Evolutionary conservation across 2,113 vertebrate species (phyloP).

Genomic region (Sterrhoptilus dennistouni): DNA sequence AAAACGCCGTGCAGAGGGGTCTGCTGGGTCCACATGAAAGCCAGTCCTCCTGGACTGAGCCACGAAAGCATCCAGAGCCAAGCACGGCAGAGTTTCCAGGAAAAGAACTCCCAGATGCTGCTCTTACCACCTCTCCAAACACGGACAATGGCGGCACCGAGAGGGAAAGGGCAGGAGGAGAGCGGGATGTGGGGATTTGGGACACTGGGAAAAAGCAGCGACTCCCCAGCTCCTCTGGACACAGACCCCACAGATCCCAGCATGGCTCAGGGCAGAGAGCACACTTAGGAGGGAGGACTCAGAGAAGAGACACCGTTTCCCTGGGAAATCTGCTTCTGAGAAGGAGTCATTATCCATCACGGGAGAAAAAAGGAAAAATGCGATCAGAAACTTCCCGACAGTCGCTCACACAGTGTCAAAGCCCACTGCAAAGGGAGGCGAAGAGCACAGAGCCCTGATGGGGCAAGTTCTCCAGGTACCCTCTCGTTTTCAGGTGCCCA

Average conservation of each 20-base stretch:
- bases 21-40: not conserved
- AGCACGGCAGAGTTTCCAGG: accelerated
- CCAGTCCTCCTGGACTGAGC: not conserved
- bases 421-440: not conserved
- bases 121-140: not conserved
- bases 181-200: not conserved
- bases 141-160: accelerated
- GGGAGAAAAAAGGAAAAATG: not conserved
- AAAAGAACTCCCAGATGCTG: accelerated
- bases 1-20: not conserved
- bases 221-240: accelerated
- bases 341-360: not conserved
- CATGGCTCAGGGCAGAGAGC: not conserved
- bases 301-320: not conserved
- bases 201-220: not conserved
- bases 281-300: not conserved
- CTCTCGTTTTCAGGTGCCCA: slow-evolving; percentile 47
- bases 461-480: slow-evolving; percentile 2
- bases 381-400: not conserved
- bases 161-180: not conserved
- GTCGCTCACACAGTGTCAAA: not conserved
- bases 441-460: not conserved
- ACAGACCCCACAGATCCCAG: not conserved
- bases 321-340: not conserved
- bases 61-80: not conserved